phyloP scores from a whole-genome alignment of 2,888 invertebrate species.

The Subacronicta megacephala region DNA sequence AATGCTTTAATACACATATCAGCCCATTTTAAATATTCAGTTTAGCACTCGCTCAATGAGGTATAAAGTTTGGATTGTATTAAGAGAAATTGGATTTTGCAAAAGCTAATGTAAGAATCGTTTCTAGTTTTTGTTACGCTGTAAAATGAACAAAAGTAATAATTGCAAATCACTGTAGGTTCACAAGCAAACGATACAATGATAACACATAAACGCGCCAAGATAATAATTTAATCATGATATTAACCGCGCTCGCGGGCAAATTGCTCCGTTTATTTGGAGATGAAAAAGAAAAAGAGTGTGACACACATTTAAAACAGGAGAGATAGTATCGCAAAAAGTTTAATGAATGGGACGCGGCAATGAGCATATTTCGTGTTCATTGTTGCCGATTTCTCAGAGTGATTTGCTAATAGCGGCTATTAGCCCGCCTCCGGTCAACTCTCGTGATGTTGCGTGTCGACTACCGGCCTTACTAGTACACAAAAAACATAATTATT shows the following conservation, averaged over 20 bases:
- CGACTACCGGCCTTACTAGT: constrained; percentile 77
- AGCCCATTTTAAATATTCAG: constrained; percentile 12
- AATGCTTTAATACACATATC: too few species aligned
- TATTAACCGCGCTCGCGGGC: constrained; percentile 73
- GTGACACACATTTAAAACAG: constrained; percentile 81
- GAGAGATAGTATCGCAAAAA: constrained; percentile 79
- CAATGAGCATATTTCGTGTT: constrained; percentile 85
- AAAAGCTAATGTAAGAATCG: constrained; percentile 33
- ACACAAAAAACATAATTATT: constrained; percentile 84
- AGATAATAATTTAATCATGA: constrained; percentile 83
- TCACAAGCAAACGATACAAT: constrained; percentile 76
- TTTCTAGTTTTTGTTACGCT: constrained; percentile 30
- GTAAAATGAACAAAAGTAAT: constrained; percentile 59
- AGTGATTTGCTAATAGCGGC: constrained; percentile 84
- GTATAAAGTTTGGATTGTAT: constrained; percentile 5
- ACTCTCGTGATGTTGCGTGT: constrained; percentile 73
- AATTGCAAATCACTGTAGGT: constrained; percentile 71
- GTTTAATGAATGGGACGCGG: constrained; percentile 81
- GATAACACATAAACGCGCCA: constrained; percentile 71
- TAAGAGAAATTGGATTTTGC: constrained; percentile 17
- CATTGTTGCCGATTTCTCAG: constrained; percentile 86
- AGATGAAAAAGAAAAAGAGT: constrained; percentile 71
- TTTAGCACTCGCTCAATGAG: constrained; percentile 5
- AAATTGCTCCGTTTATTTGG: constrained; percentile 77
- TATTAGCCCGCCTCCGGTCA: constrained; percentile 81